These are phyloP conservation scores for Dolomedes plantarius DNA, from an alignment of 2,888 invertebrate genomes.

Conservation along the genomic window DNA sequence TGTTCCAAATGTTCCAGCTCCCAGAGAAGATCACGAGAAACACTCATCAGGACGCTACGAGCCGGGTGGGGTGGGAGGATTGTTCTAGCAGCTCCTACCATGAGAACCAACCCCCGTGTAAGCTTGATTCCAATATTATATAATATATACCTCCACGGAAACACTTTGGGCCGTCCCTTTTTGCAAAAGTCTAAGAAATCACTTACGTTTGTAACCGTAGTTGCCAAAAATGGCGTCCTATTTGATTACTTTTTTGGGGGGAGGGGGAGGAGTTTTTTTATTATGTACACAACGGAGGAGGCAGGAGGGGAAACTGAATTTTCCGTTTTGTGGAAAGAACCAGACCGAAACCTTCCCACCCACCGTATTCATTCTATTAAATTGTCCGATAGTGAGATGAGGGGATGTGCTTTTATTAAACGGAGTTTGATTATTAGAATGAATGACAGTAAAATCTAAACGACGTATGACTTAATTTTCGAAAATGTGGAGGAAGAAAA, in stretches of 20 bases:
- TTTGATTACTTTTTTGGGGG: slow-evolving; percentile 63
- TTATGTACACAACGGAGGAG: neutral
- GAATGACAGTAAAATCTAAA: too few species aligned
- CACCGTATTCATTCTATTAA: slow-evolving; percentile 54
- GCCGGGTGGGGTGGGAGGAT: neutral
- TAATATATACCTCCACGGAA: slow-evolving; percentile 62
- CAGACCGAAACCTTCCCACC: slow-evolving; percentile 35
- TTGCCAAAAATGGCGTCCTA: slow-evolving; percentile 70
- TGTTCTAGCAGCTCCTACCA: slow-evolving; percentile 5
- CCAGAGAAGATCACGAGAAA: slow-evolving; percentile 64
- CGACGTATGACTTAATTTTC: too few species aligned
- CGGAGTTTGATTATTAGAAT: neutral
- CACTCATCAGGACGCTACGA: slow-evolving; percentile 46
- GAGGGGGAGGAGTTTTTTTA: neutral
- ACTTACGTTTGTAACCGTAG: slow-evolving; percentile 66
- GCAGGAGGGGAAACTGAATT: neutral
- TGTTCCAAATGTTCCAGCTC: slow-evolving; percentile 55
- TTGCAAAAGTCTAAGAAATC: slow-evolving; percentile 50
- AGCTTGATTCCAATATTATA: slow-evolving; percentile 67
- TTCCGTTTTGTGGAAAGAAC: neutral
- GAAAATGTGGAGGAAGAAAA: too few species aligned
- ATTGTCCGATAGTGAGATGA: slow-evolving; percentile 49
- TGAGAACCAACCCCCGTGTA: neutral
- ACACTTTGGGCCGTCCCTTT: slow-evolving; percentile 11
- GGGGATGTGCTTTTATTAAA: slow-evolving; percentile 40